These are phyloP conservation scores for Megaceryle torquata DNA, from an alignment of 2,113 vertebrate genomes.

Conservation along the genomic window DNA sequence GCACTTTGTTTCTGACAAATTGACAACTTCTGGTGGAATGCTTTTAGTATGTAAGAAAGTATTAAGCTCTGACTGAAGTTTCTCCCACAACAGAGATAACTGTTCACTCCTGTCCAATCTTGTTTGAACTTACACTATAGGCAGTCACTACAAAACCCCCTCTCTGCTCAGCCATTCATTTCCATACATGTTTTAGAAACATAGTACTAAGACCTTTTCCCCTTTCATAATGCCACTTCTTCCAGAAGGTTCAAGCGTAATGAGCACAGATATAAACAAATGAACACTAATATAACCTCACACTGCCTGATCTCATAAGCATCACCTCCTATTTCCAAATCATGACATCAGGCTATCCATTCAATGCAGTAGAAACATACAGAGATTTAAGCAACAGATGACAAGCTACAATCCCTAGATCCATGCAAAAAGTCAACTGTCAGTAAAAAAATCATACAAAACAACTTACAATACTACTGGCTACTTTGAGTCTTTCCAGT, in stretches of 20 bases:
- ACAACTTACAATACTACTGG: neutral
- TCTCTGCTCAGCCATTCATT: neutral
- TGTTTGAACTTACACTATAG: neutral
- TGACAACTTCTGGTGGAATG: neutral
- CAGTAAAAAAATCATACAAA: neutral
- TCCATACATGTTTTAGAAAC: neutral
- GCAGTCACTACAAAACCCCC: no score
- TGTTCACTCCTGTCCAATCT: neutral
- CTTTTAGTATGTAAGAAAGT: neutral
- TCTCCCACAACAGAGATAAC: neutral
- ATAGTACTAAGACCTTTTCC: fast-evolving
- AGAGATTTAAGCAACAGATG: constrained; percentile 12
- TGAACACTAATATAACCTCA: neutral
- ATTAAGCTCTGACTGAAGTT: neutral
- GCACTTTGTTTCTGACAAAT: neutral
- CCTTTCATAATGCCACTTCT: neutral
- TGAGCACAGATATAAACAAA: neutral
- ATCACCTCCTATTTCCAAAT: neutral
- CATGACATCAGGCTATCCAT: neutral
- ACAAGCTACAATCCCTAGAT: neutral
- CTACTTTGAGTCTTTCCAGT: neutral
- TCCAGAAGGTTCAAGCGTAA: neutral
- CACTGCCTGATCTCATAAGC: neutral
- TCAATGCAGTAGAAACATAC: neutral
- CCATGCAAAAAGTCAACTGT: neutral